A percentile compares a stretch with the other conserved stretches of the same genome.
Evolutionary conservation across 2,888 invertebrate genomes (phyloP).

Genomic region (Schrankia costaestrigalis): DNA sequence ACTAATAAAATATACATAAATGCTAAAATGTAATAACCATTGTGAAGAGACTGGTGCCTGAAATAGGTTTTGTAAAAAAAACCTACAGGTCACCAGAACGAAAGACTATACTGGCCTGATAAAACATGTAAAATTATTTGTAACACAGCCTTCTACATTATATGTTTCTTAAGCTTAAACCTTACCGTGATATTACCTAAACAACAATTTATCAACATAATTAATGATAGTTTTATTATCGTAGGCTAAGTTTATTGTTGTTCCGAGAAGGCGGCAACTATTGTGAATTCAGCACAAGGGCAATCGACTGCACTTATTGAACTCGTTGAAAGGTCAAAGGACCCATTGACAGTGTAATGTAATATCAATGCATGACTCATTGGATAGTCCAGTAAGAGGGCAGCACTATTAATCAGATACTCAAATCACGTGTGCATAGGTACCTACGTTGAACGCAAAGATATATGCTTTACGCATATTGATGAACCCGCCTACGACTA

Average conservation of each 20-base stretch:
- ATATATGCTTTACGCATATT: conserved; percentile 55
- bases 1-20: too few relatives aligned
- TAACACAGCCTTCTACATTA: too few relatives aligned
- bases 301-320: conserved; percentile 62
- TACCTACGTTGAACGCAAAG: conserved; percentile 58
- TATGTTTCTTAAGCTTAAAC: too few relatives aligned
- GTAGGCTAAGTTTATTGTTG: conserved; percentile 48
- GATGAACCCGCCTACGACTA: conserved; percentile 60
- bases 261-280: conserved; percentile 59
- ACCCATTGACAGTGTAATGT: conserved; percentile 61
- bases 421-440: conserved; percentile 55
- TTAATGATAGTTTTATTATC: conserved; percentile 36
- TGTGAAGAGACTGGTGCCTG: too few relatives aligned
- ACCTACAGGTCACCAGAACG: too few relatives aligned
- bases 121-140: too few relatives aligned
- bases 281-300: conserved; percentile 70
- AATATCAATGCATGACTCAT: conserved; percentile 68
- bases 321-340: conserved; percentile 71
- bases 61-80: too few relatives aligned
- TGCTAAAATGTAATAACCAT: too few relatives aligned
- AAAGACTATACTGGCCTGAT: too few relatives aligned
- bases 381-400: conserved; percentile 60
- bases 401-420: conserved; percentile 59
- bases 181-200: too few relatives aligned
- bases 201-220: conserved; percentile 18